A percentile compares a stretch with the other conserved stretches of the same genome.
phyloP scores from a whole-genome alignment of 2,888 invertebrate genomes.

The Hetaerina titia region DNA sequence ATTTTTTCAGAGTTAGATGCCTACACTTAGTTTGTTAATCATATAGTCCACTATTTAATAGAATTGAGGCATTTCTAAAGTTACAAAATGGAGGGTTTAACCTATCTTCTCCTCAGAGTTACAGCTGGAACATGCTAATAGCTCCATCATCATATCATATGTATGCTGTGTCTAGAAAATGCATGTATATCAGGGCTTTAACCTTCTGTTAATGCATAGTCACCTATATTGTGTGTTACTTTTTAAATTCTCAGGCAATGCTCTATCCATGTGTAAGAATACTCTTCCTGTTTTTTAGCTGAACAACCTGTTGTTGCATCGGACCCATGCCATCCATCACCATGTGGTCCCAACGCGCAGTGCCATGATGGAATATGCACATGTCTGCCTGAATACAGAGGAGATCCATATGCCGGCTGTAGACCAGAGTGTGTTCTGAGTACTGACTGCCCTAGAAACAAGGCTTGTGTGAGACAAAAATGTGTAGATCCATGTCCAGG shows the following conservation, averaged over 20 bases:
- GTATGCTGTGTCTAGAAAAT: too few relatives aligned
- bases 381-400: slow-evolving; percentile 74
- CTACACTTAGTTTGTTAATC: too few relatives aligned
- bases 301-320: slow-evolving; percentile 10
- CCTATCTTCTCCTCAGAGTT: too few relatives aligned
- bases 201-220: neutral
- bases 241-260: neutral
- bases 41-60: too few relatives aligned
- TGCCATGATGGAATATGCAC: slow-evolving; percentile 78
- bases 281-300: neutral
- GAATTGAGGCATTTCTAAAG: too few relatives aligned
- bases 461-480: slow-evolving; percentile 76
- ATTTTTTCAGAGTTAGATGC: too few relatives aligned
- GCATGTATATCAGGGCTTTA: neutral
- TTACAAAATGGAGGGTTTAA: too few relatives aligned
- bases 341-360: slow-evolving; percentile 83
- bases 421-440: slow-evolving; percentile 74
- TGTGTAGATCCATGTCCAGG: slow-evolving; percentile 82
- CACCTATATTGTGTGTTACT: neutral
- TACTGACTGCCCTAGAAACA: slow-evolving; percentile 74
- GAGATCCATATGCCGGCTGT: slow-evolving; percentile 74
- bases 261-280: too few relatives aligned
- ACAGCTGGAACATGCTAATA: too few relatives aligned
- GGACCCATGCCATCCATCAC: slow-evolving; percentile 87
- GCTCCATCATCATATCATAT: too few relatives aligned